These are phyloP conservation scores for Theocolax elegans DNA, from an alignment of 1,140 invertebrate species.

Conservation along the genomic window DNA sequence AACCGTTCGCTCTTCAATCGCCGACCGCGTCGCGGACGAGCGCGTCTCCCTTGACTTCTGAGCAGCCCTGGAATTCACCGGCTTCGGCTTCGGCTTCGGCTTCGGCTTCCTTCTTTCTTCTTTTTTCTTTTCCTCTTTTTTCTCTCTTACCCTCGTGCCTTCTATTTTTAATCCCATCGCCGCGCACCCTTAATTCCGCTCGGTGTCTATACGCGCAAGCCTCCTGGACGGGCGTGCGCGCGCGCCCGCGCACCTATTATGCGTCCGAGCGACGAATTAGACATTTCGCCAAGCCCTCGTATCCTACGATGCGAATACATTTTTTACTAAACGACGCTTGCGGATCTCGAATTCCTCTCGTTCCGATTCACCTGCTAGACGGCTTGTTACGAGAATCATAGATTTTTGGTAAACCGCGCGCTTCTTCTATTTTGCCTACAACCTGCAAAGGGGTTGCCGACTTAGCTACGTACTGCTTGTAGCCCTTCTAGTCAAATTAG, in stretches of 20 bases:
- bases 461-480: too few relatives aligned
- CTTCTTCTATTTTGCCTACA: background rate
- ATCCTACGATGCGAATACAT: conserved; percentile 3
- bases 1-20: conserved; percentile 26
- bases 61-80: conserved; percentile 40
- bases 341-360: too few relatives aligned
- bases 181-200: background rate
- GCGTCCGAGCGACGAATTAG: background rate
- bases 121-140: background rate
- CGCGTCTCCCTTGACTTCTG: conserved; percentile 30
- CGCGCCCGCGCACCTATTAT: background rate
- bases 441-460: too few relatives aligned
- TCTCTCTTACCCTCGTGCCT: background rate
- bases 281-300: background rate
- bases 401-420: background rate
- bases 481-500: too few relatives aligned
- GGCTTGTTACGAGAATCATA: background rate
- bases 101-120: background rate
- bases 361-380: too few relatives aligned
- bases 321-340: too few relatives aligned
- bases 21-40: conserved; percentile 28
- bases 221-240: background rate
- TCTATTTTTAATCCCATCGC: background rate
- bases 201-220: background rate
- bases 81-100: too few relatives aligned